phyloP scores from a whole-genome alignment of 2,888 invertebrate genomes.

The Flabesymbios commensalis region DNA sequence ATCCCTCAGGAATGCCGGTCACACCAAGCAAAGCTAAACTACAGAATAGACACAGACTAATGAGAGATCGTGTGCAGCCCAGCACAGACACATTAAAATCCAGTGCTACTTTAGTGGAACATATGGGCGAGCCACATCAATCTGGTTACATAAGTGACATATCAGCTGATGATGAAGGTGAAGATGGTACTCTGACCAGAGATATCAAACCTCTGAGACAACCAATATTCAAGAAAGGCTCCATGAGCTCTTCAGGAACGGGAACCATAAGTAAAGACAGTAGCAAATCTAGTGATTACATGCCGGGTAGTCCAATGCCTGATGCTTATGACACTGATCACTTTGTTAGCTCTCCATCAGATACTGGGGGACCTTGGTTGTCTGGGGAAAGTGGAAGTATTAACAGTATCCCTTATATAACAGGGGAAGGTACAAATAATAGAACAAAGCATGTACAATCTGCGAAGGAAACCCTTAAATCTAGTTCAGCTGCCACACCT shows the following conservation, averaged over 20 bases:
- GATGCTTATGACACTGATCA: slow-evolving; percentile 36
- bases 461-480: too few relatives aligned
- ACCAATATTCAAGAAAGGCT: too few relatives aligned
- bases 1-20: background rate
- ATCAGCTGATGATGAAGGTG: background rate
- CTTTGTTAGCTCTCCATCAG: slow-evolving; percentile 23
- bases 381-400: slow-evolving; percentile 17
- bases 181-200: background rate
- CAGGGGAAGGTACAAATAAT: background rate
- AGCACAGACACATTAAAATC: background rate
- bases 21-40: background rate
- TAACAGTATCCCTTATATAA: slow-evolving; percentile 19
- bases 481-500: too few relatives aligned
- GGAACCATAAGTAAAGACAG: background rate
- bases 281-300: slow-evolving; percentile 19
- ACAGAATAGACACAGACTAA: background rate
- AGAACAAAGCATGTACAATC: too few relatives aligned
- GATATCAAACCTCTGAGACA: too few relatives aligned
- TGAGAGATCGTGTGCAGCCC: background rate
- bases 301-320: slow-evolving; percentile 29
- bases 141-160: too few relatives aligned
- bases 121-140: too few relatives aligned
- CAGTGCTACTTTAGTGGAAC: background rate
- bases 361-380: slow-evolving; percentile 9
- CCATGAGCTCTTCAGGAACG: too few relatives aligned